Conservation (phyloP, 2,888 invertebrate species). For the Mylabris sibirica region DNA sequence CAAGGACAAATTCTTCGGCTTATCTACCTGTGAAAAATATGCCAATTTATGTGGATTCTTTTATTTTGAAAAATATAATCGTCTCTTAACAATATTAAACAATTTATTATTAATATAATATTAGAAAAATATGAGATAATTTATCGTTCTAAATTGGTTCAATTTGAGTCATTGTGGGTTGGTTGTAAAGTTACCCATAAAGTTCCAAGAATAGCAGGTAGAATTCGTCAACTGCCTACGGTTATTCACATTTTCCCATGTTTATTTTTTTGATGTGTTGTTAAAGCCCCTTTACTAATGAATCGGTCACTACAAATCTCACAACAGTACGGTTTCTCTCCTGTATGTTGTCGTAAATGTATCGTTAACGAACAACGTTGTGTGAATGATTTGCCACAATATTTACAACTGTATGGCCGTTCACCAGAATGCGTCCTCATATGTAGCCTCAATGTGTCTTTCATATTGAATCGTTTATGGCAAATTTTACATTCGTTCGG, state of each 20-base stretch:
- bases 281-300: constrained; percentile 50
- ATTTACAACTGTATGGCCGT: constrained; percentile 48
- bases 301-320: constrained; percentile 48
- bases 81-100: not conserved
- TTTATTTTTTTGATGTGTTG: constrained; percentile 45
- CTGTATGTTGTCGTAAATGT: constrained; percentile 57
- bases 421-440: constrained; percentile 50
- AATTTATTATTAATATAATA: too few species aligned
- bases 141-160: too few species aligned
- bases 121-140: too few species aligned
- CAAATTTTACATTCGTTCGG: constrained; percentile 53
- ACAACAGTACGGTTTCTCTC: constrained; percentile 52
- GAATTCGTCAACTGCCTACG: not conserved
- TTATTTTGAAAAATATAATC: not conserved
- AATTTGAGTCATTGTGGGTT: too few species aligned
- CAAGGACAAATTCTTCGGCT: not conserved
- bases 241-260: constrained; percentile 27
- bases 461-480: constrained; percentile 50
- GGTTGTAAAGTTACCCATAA: too few species aligned
- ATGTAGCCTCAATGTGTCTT: constrained; percentile 51
- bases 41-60: too few species aligned
- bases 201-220: not conserved
- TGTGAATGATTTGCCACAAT: constrained; percentile 65
- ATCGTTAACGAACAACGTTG: constrained; percentile 50
- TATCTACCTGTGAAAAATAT: not conserved